Evolutionary conservation across 1,140 invertebrate genomes (phyloP).

Genomic region (Apis dorsata): DNA sequence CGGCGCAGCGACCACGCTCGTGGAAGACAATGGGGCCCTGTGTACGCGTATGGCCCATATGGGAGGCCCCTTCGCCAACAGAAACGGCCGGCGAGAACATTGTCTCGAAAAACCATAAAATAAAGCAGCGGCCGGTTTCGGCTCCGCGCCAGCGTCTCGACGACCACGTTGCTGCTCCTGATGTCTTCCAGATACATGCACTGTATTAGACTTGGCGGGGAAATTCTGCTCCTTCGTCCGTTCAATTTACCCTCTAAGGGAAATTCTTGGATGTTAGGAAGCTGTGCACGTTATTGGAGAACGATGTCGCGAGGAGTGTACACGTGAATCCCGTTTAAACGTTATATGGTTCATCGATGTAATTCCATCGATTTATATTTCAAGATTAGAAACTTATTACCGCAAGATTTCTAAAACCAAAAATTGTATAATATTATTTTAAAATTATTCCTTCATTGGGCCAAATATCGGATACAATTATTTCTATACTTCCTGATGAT

Average conservation of each 20-base stretch:
- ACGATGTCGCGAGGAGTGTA: background rate
- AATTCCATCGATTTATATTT: background rate
- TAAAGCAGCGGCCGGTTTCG: constrained; percentile 74
- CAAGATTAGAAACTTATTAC: too few species aligned
- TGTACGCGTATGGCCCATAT: constrained; percentile 70
- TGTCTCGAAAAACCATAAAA: constrained; percentile 79
- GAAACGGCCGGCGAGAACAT: constrained; percentile 75
- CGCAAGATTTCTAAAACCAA: too few species aligned
- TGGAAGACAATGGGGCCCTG: constrained; percentile 74
- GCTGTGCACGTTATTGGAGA: background rate
- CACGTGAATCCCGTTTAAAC: background rate
- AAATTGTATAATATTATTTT: too few species aligned
- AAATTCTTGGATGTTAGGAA: background rate
- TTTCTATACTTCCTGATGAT: too few species aligned
- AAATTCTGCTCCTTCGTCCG: background rate
- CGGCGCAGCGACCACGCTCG: constrained; percentile 64
- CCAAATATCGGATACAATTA: background rate
- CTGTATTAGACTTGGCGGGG: background rate
- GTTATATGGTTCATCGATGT: too few species aligned
- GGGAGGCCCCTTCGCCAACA: constrained; percentile 71
- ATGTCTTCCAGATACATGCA: constrained; percentile 53
- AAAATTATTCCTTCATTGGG: too few species aligned
- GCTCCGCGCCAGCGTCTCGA: constrained; percentile 33
- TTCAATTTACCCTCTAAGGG: constrained; percentile 33
- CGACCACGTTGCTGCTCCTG: constrained; percentile 38